Conservation (phyloP, 2,888 invertebrate genomes). For the Boloria selene region DNA sequence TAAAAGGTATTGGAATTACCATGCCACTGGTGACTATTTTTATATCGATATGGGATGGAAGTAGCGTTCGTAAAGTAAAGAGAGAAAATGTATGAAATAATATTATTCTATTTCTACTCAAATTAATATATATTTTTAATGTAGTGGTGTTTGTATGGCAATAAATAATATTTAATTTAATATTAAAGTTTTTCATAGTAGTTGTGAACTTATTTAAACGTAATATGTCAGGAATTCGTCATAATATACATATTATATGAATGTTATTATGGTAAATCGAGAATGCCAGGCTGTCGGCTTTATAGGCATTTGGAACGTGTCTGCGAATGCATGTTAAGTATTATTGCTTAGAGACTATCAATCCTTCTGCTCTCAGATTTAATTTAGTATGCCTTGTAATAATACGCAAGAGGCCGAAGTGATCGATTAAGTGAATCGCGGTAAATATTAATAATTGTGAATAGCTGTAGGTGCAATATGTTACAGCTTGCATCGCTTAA, state of each 20-base stretch:
- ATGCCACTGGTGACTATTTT: constrained; percentile 41
- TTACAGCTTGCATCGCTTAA: too few relatives aligned
- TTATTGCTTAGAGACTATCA: constrained; percentile 32
- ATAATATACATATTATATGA: too few relatives aligned
- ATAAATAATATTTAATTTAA: too few relatives aligned
- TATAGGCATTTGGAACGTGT: constrained; percentile 30
- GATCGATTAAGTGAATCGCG: constrained; percentile 5
- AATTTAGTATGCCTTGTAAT: constrained; percentile 15
- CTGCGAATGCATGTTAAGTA: constrained; percentile 29
- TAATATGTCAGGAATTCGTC: too few relatives aligned
- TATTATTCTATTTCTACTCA: too few relatives aligned
- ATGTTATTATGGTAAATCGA: constrained; percentile 2
- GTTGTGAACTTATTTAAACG: too few relatives aligned
- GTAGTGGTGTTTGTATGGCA: too few relatives aligned
- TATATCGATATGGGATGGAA: constrained; percentile 38
- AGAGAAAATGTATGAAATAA: neutral
- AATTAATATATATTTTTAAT: too few relatives aligned
- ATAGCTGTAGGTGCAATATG: neutral
- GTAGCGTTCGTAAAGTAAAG: neutral
- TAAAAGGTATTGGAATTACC: constrained; percentile 53
- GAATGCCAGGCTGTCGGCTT: constrained; percentile 21
- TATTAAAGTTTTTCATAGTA: too few relatives aligned
- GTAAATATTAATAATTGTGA: neutral
- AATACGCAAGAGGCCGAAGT: constrained; percentile 8
- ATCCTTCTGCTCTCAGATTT: constrained; percentile 22